Evolutionary conservation across 2,113 vertebrate genomes (phyloP).

Genomic region (Elephantulus edwardii): DNA sequence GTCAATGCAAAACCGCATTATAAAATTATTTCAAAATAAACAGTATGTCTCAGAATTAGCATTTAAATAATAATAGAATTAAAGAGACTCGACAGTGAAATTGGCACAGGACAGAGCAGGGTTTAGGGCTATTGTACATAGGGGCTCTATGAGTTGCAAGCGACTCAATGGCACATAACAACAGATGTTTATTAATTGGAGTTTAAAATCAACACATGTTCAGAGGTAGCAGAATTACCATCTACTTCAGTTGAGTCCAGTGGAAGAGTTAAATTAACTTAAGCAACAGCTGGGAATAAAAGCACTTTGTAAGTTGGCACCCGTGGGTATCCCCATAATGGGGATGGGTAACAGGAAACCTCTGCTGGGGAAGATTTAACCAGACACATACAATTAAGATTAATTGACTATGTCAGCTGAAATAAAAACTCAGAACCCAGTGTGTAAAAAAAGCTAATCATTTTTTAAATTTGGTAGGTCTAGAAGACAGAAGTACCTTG

Average conservation of each 20-base stretch:
- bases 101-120: too few species aligned
- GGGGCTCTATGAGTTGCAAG: too few species aligned
- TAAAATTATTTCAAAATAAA: constrained; percentile 53
- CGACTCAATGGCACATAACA: too few species aligned
- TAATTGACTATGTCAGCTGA: constrained; percentile 65
- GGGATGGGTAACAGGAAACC: constrained; percentile 68
- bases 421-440: constrained; percentile 32
- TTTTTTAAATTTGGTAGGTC: background rate
- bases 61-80: constrained; percentile 26
- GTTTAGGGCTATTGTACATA: too few species aligned
- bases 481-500: background rate
- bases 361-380: constrained; percentile 62
- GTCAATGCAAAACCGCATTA: background rate
- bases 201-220: constrained; percentile 37
- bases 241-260: constrained; percentile 36
- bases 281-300: constrained; percentile 65
- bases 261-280: constrained; percentile 66
- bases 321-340: constrained; percentile 62
- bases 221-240: background rate
- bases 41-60: background rate
- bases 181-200: constrained; percentile 31
- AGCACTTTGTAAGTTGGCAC: constrained; percentile 55
- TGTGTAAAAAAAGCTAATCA: background rate
- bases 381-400: constrained; percentile 65
- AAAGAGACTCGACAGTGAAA: too few species aligned